These are phyloP conservation scores for Andrena bicolor DNA, from an alignment of 2,888 invertebrate species.

Conservation along the genomic window DNA sequence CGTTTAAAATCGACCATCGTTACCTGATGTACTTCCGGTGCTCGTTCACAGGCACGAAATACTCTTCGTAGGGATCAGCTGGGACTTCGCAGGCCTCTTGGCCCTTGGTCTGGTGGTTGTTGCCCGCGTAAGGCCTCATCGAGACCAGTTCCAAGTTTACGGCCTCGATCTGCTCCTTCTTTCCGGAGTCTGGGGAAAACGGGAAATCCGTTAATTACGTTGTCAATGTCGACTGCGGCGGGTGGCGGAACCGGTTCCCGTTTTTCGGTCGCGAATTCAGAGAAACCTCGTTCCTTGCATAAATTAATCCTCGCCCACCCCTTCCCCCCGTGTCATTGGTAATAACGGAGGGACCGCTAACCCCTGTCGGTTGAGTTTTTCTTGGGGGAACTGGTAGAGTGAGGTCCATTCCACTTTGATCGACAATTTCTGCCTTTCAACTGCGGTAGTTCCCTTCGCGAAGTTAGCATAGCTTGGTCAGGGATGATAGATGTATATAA, in stretches of 20 bases:
- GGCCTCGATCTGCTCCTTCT: constrained; percentile 87
- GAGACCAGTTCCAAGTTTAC: constrained; percentile 93
- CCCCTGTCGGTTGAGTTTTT: too few species aligned
- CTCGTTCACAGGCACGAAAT: constrained; percentile 94
- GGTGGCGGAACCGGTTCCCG: constrained; percentile 54
- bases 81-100: constrained; percentile 85
- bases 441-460: neutral
- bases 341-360: neutral
- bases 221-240: constrained; percentile 22
- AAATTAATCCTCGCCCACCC: constrained; percentile 23
- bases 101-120: constrained; percentile 84
- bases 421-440: neutral
- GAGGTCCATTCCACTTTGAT: neutral
- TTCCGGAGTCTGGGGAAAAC: constrained; percentile 74
- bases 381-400: constrained; percentile 9
- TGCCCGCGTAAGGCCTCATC: constrained; percentile 88
- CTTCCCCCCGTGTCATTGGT: neutral
- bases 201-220: constrained; percentile 45
- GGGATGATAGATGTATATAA: too few species aligned
- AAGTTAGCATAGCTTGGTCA: too few species aligned
- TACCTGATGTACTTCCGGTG: constrained; percentile 94
- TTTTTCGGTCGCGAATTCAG: constrained; percentile 46
- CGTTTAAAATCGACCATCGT: constrained; percentile 59
- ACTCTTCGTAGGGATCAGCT: constrained; percentile 92
- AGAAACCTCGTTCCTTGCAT: constrained; percentile 54